phyloP scores from a whole-genome alignment of 92 coral and sea anemone genomes.

The Umimayanthus kanabou region DNA sequence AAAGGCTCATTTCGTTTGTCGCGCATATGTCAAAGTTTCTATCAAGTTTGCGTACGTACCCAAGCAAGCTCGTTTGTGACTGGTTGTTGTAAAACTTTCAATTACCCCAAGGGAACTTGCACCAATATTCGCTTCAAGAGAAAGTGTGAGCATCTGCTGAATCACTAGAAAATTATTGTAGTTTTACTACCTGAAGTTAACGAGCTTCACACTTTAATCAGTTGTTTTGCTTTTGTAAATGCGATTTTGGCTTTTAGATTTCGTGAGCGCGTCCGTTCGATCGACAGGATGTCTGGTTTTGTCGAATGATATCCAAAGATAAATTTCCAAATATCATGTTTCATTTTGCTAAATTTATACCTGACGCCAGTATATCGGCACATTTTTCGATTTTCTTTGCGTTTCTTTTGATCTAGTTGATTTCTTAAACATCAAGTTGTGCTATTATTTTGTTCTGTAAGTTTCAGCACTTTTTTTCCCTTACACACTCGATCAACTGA shows the following conservation, averaged over 20 bases:
- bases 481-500: constrained; percentile 16
- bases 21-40: background rate
- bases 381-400: background rate
- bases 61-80: background rate
- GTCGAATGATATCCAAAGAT: constrained; percentile 14
- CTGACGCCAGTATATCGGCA: background rate
- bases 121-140: constrained; percentile 26
- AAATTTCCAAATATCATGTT: constrained; percentile 27
- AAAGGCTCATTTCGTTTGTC: background rate
- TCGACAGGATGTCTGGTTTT: constrained; percentile 37
- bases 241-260: constrained; percentile 25
- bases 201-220: constrained; percentile 11
- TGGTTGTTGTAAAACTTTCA: background rate
- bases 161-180: background rate
- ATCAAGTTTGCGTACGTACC: background rate
- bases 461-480: background rate
- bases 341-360: constrained; percentile 34
- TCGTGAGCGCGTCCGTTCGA: constrained; percentile 21
- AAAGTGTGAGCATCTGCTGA: background rate
- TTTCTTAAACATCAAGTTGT: background rate
- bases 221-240: constrained; percentile 16
- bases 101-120: constrained; percentile 2
- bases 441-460: background rate
- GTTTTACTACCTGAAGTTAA: constrained; percentile 12
- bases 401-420: background rate